Evolutionary conservation across 2,113 vertebrate species (phyloP).

Genomic region (Chloropsis hardwickii): DNA sequence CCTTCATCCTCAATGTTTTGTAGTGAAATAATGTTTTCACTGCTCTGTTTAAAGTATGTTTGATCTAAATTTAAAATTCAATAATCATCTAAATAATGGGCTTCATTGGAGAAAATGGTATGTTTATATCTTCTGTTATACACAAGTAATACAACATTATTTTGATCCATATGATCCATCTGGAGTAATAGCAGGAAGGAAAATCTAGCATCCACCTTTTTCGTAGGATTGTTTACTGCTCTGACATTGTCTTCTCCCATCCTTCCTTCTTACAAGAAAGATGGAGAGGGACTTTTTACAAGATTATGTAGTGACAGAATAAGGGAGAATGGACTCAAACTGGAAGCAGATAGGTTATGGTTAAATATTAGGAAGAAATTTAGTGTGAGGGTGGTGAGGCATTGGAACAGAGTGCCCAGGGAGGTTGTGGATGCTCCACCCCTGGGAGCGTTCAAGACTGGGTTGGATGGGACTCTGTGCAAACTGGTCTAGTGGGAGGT

Average conservation of each 20-base stretch:
- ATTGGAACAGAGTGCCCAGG: not conserved
- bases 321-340: not conserved
- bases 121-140: not conserved
- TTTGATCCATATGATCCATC: not conserved
- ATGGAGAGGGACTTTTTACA: not conserved
- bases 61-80: not conserved
- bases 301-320: not conserved
- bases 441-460: not conserved
- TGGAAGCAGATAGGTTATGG: not conserved
- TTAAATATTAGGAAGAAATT: not conserved
- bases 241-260: not conserved
- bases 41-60: not conserved
- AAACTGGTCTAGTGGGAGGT: not conserved
- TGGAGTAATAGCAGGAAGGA: not conserved
- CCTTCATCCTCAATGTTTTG: not conserved
- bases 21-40: not conserved
- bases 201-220: not conserved
- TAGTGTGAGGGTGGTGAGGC: not conserved
- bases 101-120: not conserved
- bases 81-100: not conserved
- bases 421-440: not conserved
- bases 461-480: not conserved
- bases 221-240: not conserved
- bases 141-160: not conserved
- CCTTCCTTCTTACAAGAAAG: not conserved